A percentile compares a stretch with the other conserved stretches of the same genome.
phyloP scores from a whole-genome alignment of 2,797 vertebrate species.

The Erethizon dorsatum region DNA sequence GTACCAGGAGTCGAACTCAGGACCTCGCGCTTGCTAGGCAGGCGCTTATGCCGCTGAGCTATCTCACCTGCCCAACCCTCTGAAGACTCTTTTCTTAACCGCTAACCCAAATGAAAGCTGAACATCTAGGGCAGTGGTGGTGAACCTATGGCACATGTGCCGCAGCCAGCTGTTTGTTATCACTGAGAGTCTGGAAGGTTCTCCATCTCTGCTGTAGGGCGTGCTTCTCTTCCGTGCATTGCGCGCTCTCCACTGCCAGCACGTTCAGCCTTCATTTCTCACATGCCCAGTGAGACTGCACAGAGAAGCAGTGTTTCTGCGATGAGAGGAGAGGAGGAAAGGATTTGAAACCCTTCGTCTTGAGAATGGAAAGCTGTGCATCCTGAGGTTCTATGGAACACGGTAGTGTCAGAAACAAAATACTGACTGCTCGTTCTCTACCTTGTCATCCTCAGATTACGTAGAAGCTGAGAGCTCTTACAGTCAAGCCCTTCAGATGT shows the following conservation, averaged over 20 bases:
- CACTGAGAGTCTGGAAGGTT: background rate
- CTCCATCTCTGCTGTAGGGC: background rate
- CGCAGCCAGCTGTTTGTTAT: background rate
- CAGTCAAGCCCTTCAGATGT: constrained; percentile 92
- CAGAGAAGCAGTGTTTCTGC: background rate
- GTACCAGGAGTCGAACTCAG: too few species aligned
- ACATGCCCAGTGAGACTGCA: background rate
- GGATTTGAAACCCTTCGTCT: background rate
- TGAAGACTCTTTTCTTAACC: background rate
- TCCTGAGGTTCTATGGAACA: background rate
- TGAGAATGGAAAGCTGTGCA: background rate
- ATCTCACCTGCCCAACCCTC: too few species aligned
- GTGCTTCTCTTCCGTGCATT: background rate
- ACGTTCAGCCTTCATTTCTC: background rate
- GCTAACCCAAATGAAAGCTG: constrained; percentile 1
- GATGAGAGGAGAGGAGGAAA: background rate
- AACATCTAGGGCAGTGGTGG: background rate
- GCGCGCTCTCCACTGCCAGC: background rate
- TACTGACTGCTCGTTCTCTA: background rate
- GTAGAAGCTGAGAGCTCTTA: constrained; percentile 93
- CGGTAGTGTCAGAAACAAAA: background rate
- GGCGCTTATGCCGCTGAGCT: too few species aligned
- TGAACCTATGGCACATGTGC: background rate
- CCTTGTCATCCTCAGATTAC: constrained; percentile 90
- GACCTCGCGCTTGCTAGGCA: too few species aligned